Percentiles rank a stretch among this genome's conserved stretches.
Evolutionary conservation across 2,888 invertebrate genomes (phyloP).

Genomic region (Ectemnius lituratus): DNA sequence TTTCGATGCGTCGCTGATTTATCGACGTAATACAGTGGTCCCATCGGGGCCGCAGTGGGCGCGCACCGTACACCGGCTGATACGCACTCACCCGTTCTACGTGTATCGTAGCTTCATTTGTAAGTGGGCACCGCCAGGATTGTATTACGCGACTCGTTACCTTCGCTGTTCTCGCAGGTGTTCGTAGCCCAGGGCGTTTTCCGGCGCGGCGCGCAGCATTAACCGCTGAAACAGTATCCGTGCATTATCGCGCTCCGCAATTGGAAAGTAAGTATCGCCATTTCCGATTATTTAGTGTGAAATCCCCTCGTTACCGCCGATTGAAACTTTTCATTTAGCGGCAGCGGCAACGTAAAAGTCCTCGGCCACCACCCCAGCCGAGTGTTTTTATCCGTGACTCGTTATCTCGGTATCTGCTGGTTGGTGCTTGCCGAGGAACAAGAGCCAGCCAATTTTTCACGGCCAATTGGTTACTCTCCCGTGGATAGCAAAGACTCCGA

Average conservation of each 20-base stretch:
- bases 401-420: too few species aligned
- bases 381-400: too few species aligned
- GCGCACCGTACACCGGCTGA: too few species aligned
- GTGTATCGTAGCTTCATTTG: conserved; percentile 46
- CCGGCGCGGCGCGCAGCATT: not conserved
- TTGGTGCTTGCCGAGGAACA: too few species aligned
- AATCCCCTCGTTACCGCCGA: not conserved
- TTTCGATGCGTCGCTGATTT: conserved; percentile 67
- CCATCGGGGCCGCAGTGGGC: conserved; percentile 6
- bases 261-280: conserved; percentile 3
- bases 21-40: conserved; percentile 64
- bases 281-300: not conserved
- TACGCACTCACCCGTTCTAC: conserved; percentile 16
- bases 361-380: too few species aligned
- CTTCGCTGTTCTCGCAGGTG: conserved; percentile 21
- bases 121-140: conserved; percentile 25
- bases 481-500: too few species aligned
- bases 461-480: too few species aligned
- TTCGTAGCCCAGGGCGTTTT: conserved; percentile 9
- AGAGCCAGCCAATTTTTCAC: too few species aligned
- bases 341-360: too few species aligned
- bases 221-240: conserved; percentile 1
- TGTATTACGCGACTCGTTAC: conserved; percentile 22
- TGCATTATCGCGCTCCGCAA: not conserved
- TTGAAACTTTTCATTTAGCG: too few species aligned